Percentiles rank a stretch among this genome's conserved stretches.
These are phyloP conservation scores for Menura novaehollandiae DNA, from an alignment of 2,113 vertebrate genomes.

Conservation along the genomic window DNA sequence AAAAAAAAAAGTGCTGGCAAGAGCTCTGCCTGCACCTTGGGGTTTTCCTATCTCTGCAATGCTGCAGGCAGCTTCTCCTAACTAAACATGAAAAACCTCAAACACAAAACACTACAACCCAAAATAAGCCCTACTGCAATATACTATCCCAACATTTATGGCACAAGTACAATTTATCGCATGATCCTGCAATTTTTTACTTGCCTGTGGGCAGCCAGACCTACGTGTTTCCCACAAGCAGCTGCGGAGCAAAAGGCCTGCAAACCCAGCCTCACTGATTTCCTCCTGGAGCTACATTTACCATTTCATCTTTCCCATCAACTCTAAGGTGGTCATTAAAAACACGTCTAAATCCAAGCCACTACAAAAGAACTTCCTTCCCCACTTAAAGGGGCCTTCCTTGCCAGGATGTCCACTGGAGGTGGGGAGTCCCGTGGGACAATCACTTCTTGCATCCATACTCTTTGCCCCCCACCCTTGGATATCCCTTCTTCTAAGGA, in stretches of 20 bases:
- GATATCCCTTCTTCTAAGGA: background rate
- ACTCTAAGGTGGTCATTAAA: background rate
- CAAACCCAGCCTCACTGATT: background rate
- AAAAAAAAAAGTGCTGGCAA: background rate
- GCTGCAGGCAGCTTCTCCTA: background rate
- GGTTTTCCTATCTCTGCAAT: background rate
- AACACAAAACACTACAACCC: background rate
- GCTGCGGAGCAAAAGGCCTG: background rate
- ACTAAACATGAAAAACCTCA: background rate
- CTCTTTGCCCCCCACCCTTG: background rate
- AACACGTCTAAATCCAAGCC: background rate
- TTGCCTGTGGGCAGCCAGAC: background rate
- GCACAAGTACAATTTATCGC: background rate
- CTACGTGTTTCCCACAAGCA: background rate
- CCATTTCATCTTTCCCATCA: background rate
- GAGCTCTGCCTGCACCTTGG: background rate
- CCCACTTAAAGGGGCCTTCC: background rate
- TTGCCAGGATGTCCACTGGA: background rate
- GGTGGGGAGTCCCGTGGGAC: background rate
- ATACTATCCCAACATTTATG: background rate
- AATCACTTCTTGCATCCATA: rapidly evolving
- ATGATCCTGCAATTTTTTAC: background rate
- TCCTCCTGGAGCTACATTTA: background rate
- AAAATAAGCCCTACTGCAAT: background rate
- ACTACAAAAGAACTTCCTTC: background rate